Evolutionary conservation across 2,113 vertebrate species (phyloP).

Genomic region (Trematocara stigmaticum): DNA sequence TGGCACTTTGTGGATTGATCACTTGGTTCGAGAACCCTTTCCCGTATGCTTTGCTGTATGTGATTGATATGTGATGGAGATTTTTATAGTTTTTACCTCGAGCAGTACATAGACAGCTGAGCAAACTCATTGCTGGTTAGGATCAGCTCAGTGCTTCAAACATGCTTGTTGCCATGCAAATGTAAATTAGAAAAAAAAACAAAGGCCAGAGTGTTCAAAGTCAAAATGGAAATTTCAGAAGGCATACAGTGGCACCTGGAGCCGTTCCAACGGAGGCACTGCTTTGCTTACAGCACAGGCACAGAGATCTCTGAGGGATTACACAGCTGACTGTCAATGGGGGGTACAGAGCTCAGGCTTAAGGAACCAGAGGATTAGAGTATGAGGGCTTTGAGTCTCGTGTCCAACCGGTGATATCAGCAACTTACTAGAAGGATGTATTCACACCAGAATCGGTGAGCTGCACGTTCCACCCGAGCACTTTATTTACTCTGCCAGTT

Average conservation of each 20-base stretch:
- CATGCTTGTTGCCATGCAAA: neutral
- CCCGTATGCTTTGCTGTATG: neutral
- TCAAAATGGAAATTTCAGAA: slow-evolving; percentile 13
- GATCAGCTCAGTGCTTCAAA: neutral
- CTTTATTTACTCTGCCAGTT: slow-evolving; percentile 32
- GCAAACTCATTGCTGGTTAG: neutral
- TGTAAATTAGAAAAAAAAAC: slow-evolving; percentile 7
- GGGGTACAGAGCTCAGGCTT: slow-evolving; percentile 50
- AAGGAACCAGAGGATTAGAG: slow-evolving; percentile 65
- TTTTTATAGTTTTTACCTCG: neutral
- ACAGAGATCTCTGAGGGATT: slow-evolving; percentile 65
- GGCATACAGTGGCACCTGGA: slow-evolving; percentile 1
- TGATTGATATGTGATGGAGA: neutral
- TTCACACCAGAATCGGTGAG: neutral
- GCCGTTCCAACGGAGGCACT: slow-evolving; percentile 6
- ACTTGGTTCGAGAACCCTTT: neutral
- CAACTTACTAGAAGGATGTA: slow-evolving; percentile 9
- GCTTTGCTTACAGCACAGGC: slow-evolving; percentile 42
- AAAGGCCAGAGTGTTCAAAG: slow-evolving; percentile 31
- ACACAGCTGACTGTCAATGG: slow-evolving; percentile 45
- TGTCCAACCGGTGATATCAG: slow-evolving; percentile 56
- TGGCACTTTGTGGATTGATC: neutral
- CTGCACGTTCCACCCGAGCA: slow-evolving; percentile 19
- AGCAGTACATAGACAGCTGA: neutral
- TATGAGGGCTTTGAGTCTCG: slow-evolving; percentile 35